Evolutionary conservation across 2,113 vertebrate species (phyloP), one percentile per base, ranked within the genome.

Genomic region (Sceloporus undulatus): DNA sequence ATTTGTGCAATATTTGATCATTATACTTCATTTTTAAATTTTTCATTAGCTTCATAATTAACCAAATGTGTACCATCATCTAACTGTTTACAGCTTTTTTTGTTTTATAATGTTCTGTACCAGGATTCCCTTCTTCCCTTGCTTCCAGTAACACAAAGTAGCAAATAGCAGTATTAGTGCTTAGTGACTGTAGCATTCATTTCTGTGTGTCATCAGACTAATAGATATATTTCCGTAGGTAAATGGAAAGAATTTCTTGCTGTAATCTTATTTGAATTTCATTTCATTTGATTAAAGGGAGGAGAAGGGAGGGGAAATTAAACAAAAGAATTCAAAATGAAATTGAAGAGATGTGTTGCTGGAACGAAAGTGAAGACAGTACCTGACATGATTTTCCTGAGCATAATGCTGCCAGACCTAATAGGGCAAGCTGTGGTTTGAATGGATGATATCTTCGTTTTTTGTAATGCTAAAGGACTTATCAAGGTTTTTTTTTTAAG

Each of bases 21-120:
- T 88, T 93, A 92, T 90, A 93, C 92, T 85, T 89, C 82, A 91
- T 94, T 93, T 95, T 95, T 48, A 48, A 95, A 95, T 95, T 97
- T 96, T 96, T 95, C 89, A 94, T 93, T 93, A 93, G 84, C 93
- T 95, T 94, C 86, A 92, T 96, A 96, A 97, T 96, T 95, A 97
- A 95, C 94, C 89, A 94, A 95, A 92, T 96, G 94, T 96, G 90
- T 94, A 91, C 86, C 93, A 90, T 91, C 93, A 93, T 93, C 93
- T 90, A 88, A 90, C 93, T 96, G 91, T 95, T 96, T 95, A 92
- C 92, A 90, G 92, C 34, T 54, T 5, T 93, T 92, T 93, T 62
- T 93, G 90, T 90, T 94, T 93, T 93, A 62, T 91, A 91, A 92
- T 93, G 84, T 91, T 85, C 83, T 92, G 59, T 82, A 75, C 82